Evolutionary conservation across 2,113 vertebrate species (phyloP), one percentile per base, ranked within the genome.

Genomic region (Sitta europaea): DNA sequence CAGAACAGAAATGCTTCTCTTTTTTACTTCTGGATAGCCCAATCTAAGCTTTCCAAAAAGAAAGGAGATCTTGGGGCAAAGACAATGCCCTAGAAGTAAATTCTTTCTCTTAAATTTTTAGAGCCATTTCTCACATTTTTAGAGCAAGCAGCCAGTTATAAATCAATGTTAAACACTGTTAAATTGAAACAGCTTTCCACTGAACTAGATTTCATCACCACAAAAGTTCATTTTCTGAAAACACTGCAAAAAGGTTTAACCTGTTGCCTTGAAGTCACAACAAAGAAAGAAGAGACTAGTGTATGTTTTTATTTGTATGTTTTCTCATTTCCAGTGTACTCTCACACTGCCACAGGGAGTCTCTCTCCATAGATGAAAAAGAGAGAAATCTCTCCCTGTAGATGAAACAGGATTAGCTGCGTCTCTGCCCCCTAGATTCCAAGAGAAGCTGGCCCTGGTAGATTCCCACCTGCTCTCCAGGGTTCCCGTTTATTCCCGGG

Each of bases 281-380:
- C 36, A n/a, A 51, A 43, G 17, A 76, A 38, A 59, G 9, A 27
- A 43, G 6, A 76, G 17, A 25, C 4, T 11, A 11, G 25, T 8
- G 0, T 9, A 20, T 24, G 12, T 55, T 53, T n/a, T 19, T 5
- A 38, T 42, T 22, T 7, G 9, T 3, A 21, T 7, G 3, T 2
- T 43, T 61, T 53, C 38, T 67, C 50, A 6, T 27, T 94, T 71
- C 24, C 50, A 42, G 3, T 45, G 6, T 25, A 35, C 38, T 79
- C 36, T 38, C 21, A 16, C 5, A n/a, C 6, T 31, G 15, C 29
- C 54, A 24, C 2, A 0, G 38, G 19, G 48, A 8, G 25, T 33
- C 53, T 50, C 54, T 18, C 47, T 38, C 13, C 28, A 10, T 0
- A 40, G 10, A 33, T 1, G 15, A 76, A 13, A 47, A 9, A 86